These are phyloP conservation scores for Schrankia costaestrigalis DNA, from an alignment of 2,888 invertebrate species.

Conservation along the genomic window DNA sequence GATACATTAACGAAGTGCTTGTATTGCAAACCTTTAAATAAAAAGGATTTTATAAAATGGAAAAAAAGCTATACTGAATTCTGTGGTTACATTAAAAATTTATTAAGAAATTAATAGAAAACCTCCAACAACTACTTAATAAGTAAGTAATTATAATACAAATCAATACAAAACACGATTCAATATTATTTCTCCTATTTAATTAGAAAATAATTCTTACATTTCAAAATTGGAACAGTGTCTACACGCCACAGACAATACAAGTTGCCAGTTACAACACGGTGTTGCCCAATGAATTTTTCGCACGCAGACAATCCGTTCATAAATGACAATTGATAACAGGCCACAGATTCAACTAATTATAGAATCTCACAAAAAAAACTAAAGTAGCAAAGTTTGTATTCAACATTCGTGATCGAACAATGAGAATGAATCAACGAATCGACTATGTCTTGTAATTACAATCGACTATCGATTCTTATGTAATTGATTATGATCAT, in stretches of 20 bases:
- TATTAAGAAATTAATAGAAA: too few relatives aligned
- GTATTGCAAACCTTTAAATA: too few relatives aligned
- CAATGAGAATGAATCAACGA: conserved; percentile 23
- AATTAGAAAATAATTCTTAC: conserved; percentile 17
- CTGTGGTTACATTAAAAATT: too few relatives aligned
- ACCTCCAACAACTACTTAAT: too few relatives aligned
- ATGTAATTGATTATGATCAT: conserved; percentile 21
- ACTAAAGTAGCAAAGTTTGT: conserved; percentile 1
- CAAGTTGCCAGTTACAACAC: conserved; percentile 57
- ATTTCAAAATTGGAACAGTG: conserved; percentile 55
- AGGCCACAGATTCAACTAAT: conserved; percentile 12
- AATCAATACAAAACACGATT: too few relatives aligned
- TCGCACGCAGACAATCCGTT: conserved; percentile 60
- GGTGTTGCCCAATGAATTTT: conserved; percentile 54
- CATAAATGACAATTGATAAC: conserved; percentile 32
- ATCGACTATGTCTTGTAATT: conserved; percentile 28
- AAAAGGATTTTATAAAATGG: too few relatives aligned
- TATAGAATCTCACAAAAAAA: conserved; percentile 8
- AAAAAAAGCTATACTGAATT: too few relatives aligned
- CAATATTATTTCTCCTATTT: conserved; percentile 8
- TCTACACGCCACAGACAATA: conserved; percentile 47
- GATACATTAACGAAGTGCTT: too few relatives aligned
- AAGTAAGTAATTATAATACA: too few relatives aligned
- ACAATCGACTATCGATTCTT: conserved; percentile 16
- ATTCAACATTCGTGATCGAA: conserved; percentile 15